Percentiles rank a stretch among this genome's conserved stretches.
These are phyloP conservation scores for Hypotaenidia philippensis DNA, from an alignment of 2,797 vertebrate genomes.

Conservation along the genomic window DNA sequence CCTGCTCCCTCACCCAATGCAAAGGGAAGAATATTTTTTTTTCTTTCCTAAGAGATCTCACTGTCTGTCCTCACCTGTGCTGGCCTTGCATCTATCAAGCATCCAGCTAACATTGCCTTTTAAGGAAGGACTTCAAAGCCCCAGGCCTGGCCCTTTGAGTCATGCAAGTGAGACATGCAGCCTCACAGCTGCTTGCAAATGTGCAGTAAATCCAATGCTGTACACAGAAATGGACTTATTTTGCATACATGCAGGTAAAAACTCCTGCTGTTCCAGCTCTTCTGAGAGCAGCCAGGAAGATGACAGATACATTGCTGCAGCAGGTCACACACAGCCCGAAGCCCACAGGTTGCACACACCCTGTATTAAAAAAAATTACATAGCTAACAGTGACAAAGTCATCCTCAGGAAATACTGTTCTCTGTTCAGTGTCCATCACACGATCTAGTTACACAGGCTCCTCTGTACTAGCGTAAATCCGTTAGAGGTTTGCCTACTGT, in stretches of 20 bases:
- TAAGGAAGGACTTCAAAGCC: background rate
- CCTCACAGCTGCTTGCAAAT: accelerated
- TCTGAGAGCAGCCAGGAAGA: background rate
- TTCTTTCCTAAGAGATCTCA: background rate
- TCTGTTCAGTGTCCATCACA: background rate
- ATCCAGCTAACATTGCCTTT: background rate
- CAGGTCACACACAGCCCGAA: background rate
- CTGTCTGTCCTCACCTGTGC: background rate
- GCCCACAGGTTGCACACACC: background rate
- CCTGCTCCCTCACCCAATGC: background rate
- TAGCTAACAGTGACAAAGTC: background rate
- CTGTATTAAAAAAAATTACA: background rate
- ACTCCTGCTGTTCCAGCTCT: background rate
- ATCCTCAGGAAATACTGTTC: background rate
- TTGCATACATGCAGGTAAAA: accelerated
- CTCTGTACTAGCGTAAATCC: background rate
- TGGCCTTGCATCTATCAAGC: background rate
- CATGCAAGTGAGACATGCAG: background rate
- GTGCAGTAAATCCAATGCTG: background rate
- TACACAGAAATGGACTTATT: background rate
- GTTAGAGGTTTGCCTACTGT: background rate
- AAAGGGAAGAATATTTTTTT: background rate
- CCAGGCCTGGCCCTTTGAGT: background rate
- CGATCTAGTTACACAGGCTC: background rate
- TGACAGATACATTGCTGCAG: background rate